phyloP scores from a whole-genome alignment of 2,888 invertebrate genomes.

The Euplexia lucipara region DNA sequence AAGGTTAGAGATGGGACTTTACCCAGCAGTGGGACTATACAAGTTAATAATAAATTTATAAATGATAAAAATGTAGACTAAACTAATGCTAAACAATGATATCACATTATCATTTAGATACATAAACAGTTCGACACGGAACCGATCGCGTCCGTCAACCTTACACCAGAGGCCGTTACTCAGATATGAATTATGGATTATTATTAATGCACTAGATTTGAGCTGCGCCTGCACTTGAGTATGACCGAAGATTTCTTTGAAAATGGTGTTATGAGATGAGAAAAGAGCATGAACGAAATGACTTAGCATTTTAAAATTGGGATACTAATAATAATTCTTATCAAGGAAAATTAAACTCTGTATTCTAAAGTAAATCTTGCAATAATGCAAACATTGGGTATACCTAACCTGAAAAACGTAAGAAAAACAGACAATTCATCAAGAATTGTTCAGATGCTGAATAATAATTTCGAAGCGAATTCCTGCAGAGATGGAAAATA shows the following conservation, averaged over 20 bases:
- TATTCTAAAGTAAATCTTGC: no score
- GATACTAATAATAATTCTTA: not conserved
- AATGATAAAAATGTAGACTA: constrained; percentile 11
- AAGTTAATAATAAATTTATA: not conserved
- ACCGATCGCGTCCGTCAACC: constrained; percentile 51
- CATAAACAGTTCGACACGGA: constrained; percentile 42
- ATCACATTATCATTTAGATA: constrained; percentile 27
- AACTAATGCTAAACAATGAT: constrained; percentile 9
- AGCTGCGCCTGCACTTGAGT: constrained; percentile 6
- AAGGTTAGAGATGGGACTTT: no score
- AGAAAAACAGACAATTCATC: no score
- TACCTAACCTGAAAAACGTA: no score
- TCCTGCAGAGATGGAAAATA: not conserved
- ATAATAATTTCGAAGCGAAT: not conserved
- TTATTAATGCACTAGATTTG: constrained; percentile 31
- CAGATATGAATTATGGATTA: constrained; percentile 57
- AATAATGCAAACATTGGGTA: no score
- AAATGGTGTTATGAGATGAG: not conserved
- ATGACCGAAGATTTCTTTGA: not conserved
- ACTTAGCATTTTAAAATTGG: not conserved
- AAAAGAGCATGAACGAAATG: not conserved
- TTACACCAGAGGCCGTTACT: constrained; percentile 49
- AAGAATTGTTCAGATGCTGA: not conserved
- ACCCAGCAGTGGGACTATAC: not conserved
- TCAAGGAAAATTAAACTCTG: no score